Conservation (phyloP, 2,797 vertebrate genomes). For the Lacerta viridis region DNA sequence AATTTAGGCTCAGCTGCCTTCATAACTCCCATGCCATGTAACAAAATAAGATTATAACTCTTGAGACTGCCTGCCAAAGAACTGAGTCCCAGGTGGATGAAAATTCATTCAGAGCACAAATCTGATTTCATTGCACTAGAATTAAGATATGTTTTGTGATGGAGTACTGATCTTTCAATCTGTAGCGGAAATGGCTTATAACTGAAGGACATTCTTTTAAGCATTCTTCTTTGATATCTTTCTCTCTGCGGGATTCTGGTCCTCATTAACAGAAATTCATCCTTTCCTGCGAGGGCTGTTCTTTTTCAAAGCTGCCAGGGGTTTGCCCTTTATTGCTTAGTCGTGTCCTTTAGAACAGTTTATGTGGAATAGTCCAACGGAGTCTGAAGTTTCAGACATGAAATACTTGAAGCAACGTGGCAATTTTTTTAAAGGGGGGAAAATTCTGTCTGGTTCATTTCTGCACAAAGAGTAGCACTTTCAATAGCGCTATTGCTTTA, state of each 20-base stretch:
- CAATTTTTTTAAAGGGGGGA: not conserved
- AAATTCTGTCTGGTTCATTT: not conserved
- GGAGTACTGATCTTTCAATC: constrained; percentile 32
- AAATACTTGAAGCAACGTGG: not conserved
- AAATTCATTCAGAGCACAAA: constrained; percentile 17
- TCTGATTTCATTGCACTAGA: not conserved
- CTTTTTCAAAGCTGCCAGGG: constrained; percentile 10
- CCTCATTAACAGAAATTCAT: constrained; percentile 15
- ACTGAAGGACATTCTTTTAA: constrained; percentile 12
- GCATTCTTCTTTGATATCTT: constrained; percentile 19
- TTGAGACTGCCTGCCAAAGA: not conserved
- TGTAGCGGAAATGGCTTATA: constrained; percentile 38
- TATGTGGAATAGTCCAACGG: not conserved
- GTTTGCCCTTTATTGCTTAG: constrained; percentile 5
- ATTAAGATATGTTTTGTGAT: not conserved
- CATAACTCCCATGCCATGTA: not conserved
- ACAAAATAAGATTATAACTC: constrained; percentile 26
- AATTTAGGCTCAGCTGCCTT: not conserved
- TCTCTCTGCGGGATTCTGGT: constrained; percentile 22
- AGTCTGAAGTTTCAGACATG: not conserved
- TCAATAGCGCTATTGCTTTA: not conserved
- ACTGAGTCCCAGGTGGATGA: not conserved
- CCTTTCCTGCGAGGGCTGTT: constrained; percentile 13
- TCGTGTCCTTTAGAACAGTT: constrained; percentile 31
- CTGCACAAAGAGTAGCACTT: not conserved